phyloP scores from a whole-genome alignment of 1,140 invertebrate species.

The Drosophila willistoni region DNA sequence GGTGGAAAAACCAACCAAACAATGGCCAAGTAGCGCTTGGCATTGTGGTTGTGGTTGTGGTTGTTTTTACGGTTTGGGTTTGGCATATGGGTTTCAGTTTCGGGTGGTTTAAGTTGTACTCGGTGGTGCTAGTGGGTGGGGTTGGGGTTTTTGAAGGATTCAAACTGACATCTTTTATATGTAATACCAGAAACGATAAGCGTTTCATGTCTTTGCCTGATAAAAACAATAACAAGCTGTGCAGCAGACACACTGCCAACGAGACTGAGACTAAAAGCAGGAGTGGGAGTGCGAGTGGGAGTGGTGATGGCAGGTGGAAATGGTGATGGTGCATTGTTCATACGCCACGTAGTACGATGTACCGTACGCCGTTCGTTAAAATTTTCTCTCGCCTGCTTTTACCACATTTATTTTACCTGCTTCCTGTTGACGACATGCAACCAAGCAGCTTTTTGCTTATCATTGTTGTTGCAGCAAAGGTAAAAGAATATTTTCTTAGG shows the following conservation, averaged over 20 bases:
- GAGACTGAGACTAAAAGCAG: slow-evolving; percentile 26
- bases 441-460: slow-evolving; percentile 51
- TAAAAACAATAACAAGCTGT: slow-evolving; percentile 71
- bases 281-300: background rate
- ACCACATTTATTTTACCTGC: slow-evolving; percentile 70
- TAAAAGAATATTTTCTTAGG: slow-evolving; percentile 54
- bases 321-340: slow-evolving; percentile 67
- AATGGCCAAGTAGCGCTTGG: slow-evolving; percentile 1
- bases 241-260: slow-evolving; percentile 44
- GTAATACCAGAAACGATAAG: slow-evolving; percentile 52
- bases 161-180: slow-evolving; percentile 60
- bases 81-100: slow-evolving; percentile 12
- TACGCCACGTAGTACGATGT: slow-evolving; percentile 63
- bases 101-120: background rate
- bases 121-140: background rate
- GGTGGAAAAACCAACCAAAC: slow-evolving; percentile 11
- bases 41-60: background rate
- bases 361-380: slow-evolving; percentile 42
- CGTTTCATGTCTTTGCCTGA: slow-evolving; percentile 54
- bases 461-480: slow-evolving; percentile 66
- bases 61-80: background rate
- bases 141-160: background rate
- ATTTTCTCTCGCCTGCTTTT: slow-evolving; percentile 61
- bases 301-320: background rate
- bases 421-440: slow-evolving; percentile 61